Conservation (phyloP, 2,888 invertebrate genomes). For the Luperina testacea region DNA sequence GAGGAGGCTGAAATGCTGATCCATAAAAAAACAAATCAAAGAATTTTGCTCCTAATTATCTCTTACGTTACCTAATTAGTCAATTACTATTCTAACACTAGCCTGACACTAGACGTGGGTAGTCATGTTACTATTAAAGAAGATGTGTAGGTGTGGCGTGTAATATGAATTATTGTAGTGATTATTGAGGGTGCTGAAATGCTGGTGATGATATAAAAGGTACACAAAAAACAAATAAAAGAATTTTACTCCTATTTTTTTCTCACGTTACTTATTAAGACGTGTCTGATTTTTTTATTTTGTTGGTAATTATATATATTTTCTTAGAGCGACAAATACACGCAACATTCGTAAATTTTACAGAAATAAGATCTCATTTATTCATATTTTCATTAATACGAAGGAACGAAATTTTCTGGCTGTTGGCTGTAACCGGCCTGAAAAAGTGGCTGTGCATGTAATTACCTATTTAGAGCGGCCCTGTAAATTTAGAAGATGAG, state of each 20-base stretch:
- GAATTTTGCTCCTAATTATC: not conserved
- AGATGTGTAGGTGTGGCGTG: not conserved
- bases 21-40: not conserved
- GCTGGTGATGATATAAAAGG: not conserved
- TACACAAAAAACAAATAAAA: not conserved
- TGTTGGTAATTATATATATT: not conserved
- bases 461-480: conserved; percentile 52
- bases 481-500: conserved; percentile 51
- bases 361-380: conserved; percentile 40
- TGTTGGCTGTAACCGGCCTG: conserved; percentile 25
- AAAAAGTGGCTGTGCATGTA: conserved; percentile 57
- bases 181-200: not conserved
- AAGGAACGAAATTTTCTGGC: conserved; percentile 23
- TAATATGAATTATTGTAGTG: not conserved
- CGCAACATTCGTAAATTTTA: conserved; percentile 11
- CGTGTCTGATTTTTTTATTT: not conserved
- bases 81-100: not conserved
- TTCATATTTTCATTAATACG: conserved; percentile 54
- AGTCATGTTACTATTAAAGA: not conserved
- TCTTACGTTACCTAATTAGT: not conserved
- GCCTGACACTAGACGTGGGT: too few species aligned
- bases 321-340: not conserved
- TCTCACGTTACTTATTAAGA: not conserved
- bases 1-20: not conserved
- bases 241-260: not conserved